Conservation (phyloP, 2,888 invertebrate species). For the Alitta virens region DNA sequence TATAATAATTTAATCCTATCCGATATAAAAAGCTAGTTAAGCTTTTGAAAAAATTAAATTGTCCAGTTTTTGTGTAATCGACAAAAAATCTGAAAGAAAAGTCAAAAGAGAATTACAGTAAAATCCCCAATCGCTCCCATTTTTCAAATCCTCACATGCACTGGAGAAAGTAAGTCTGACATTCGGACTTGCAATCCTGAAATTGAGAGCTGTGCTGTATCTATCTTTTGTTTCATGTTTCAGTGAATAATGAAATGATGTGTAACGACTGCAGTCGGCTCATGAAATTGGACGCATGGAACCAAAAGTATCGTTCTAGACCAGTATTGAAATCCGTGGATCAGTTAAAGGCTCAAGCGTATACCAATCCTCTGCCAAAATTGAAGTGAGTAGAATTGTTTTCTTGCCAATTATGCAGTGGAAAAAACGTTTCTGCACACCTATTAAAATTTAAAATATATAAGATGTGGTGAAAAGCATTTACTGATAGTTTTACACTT, state of each 20-base stretch:
- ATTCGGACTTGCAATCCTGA: background rate
- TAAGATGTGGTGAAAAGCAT: background rate
- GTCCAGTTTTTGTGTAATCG: too few species aligned
- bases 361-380: slow-evolving; percentile 41
- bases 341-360: slow-evolving; percentile 37
- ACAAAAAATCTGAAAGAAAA: too few species aligned
- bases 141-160: too few species aligned
- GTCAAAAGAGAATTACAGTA: too few species aligned
- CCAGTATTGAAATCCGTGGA: slow-evolving; percentile 42
- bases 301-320: slow-evolving; percentile 39
- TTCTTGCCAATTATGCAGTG: background rate
- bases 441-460: background rate
- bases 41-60: too few species aligned
- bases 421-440: background rate
- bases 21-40: too few species aligned
- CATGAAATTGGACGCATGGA: slow-evolving; percentile 41
- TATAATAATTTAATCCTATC: too few species aligned
- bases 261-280: slow-evolving; percentile 45
- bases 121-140: too few species aligned
- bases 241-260: slow-evolving; percentile 44
- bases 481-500: background rate
- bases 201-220: too few species aligned
- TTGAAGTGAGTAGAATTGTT: slow-evolving; percentile 8
- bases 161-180: too few species aligned
- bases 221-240: background rate